A percentile compares a stretch with the other conserved stretches of the same genome.
These are phyloP conservation scores for Cyrtodaria siliqua DNA, from an alignment of 2,888 invertebrate genomes.

Conservation along the genomic window DNA sequence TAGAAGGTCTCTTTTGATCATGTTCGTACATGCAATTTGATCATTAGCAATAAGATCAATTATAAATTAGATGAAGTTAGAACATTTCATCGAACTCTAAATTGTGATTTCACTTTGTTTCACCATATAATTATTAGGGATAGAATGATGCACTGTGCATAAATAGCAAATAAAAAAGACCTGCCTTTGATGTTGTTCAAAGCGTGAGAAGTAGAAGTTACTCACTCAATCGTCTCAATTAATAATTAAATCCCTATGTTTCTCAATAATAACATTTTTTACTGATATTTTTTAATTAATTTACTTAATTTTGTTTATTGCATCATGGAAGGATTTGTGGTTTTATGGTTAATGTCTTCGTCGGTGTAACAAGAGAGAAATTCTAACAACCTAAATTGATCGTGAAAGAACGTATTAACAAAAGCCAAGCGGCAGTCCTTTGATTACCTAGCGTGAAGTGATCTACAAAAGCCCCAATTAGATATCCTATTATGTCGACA, in stretches of 20 bases:
- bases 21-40: no score
- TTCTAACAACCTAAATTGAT: slow-evolving; percentile 35
- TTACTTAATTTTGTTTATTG: slow-evolving; percentile 22
- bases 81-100: no score
- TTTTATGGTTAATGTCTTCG: slow-evolving; percentile 12
- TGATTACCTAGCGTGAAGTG: slow-evolving; percentile 55
- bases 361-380: slow-evolving; percentile 7
- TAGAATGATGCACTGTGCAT: no score
- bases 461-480: slow-evolving; percentile 62
- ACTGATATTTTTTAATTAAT: slow-evolving; percentile 3
- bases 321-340: slow-evolving; percentile 11
- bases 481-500: slow-evolving; percentile 54
- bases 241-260: slow-evolving; percentile 2
- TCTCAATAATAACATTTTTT: not conserved
- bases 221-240: not conserved
- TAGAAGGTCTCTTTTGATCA: no score
- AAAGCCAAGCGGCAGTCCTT: slow-evolving; percentile 38
- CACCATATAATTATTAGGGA: no score
- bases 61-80: no score
- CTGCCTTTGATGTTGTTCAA: slow-evolving; percentile 1
- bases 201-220: not conserved
- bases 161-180: no score
- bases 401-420: slow-evolving; percentile 28
- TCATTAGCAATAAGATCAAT: no score
- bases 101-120: no score